Conservation (phyloP, 2,113 vertebrate genomes). For the Cheilinus undulatus region DNA sequence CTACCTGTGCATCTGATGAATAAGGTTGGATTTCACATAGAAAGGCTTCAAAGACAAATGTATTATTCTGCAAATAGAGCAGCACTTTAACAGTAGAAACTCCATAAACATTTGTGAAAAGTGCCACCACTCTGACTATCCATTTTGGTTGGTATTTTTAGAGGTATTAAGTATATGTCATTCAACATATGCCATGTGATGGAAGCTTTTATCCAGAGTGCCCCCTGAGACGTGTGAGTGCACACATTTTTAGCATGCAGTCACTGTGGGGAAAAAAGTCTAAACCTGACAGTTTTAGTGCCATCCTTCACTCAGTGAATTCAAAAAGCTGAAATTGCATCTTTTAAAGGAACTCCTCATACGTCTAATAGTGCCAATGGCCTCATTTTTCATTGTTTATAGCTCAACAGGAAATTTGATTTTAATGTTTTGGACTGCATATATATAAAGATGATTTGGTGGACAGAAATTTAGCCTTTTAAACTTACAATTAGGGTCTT, state of each 20-base stretch:
- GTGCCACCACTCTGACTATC: background rate
- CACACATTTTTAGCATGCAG: conserved; percentile 24
- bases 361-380: background rate
- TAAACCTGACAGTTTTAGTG: conserved; percentile 13
- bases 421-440: too few species aligned
- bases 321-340: conserved; percentile 6
- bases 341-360: background rate
- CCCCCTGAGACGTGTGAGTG: background rate
- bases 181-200: conserved; percentile 38
- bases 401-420: too few species aligned
- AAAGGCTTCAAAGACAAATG: background rate
- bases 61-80: background rate
- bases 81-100: background rate
- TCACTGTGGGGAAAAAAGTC: background rate
- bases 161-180: conserved; percentile 15
- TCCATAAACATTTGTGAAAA: background rate
- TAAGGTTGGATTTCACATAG: conserved; percentile 1
- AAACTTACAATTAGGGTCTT: too few species aligned
- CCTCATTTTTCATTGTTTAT: background rate
- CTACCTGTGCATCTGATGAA: background rate
- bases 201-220: conserved; percentile 42
- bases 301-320: background rate
- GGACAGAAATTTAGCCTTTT: too few species aligned
- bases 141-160: conserved; percentile 41
- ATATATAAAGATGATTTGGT: too few species aligned